Evolutionary conservation across 2,797 vertebrate genomes (phyloP), one percentile per base, ranked within the genome.

Genomic region (Hirundo rustica): DNA sequence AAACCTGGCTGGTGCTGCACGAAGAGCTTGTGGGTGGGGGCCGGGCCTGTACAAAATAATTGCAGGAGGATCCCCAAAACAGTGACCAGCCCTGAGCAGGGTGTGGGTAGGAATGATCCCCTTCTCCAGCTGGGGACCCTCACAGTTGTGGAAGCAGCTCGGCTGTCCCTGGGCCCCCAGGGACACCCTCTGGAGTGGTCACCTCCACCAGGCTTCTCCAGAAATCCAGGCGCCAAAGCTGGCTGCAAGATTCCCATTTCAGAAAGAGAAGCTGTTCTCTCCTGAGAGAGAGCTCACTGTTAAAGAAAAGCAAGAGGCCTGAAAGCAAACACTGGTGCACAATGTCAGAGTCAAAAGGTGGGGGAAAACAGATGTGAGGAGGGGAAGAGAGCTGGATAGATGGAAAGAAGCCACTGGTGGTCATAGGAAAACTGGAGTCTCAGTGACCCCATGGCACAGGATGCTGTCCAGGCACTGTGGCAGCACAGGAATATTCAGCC

Each of bases 1-100:
- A 74, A 23, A 57, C 36, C 44, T 0, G 25, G 68, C 25, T 4
- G 0, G 9, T 2, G 40, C 66, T 66, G 53, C 48, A n/a, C 4
- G 1, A 14, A 7, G 48, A 26, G 27, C 32, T 47, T 1, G 5
- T 0, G 0, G 27, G 7, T 2, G 0, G 27, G 32, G 50, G 36
- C 32, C 0, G 6, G 15, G 42, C 29, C 16, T 0, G 1, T 16
- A 15, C 57, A 4, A 17, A 40, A 15, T 13, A 18, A 42, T 4
- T 32, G 38, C 38, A 58, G 55, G 4, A 57, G 50, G 51, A 70
- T 34, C 34, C 1, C 0, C 0, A 64, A 42, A 62, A 15, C 42
- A 38, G 23, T 3, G 0, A n/a, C 13, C 44, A 70, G 64, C 44
- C 27, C 57, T 4, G 57, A 89, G 65, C 25, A 57, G 25, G 25